Base-by-base conservation (phyloP, 2,113 vertebrate genomes). In the Phaethornis superciliosus region DNA sequence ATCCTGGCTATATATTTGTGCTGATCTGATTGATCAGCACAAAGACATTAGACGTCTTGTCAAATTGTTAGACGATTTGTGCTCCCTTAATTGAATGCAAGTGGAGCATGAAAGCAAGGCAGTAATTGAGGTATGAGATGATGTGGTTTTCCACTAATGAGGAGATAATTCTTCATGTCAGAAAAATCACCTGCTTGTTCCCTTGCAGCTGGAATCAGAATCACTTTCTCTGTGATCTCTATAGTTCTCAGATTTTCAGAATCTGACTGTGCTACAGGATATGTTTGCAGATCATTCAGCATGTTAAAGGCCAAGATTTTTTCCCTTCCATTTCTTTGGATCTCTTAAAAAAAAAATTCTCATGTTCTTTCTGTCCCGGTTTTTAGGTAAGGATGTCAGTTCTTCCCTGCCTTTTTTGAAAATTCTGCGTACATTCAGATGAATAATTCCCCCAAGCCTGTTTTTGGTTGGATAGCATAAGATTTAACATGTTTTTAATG, bases 161-260 rank as follows among this genome's bases (percentile, higher is more conserved):
- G 93, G 75, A 89, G 70, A 85, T 88, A 93, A 90, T 93, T 88
- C 79, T 91, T 85, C 79, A 56, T 94, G 89, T 81, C 91, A 91
- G 64, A 81, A 81, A 59, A 85, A 88, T 90, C 72, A 84, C 68
- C 68, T 81, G 88, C 92, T 89, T 76, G 56, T 78, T 86, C 79
- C 75, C 58, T 55, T 82, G 79, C 23, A 78, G 52, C 90, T 70
- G 83, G 64, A 88, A 89, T 94, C 78, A 56, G 60, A 70, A 81
- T 54, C n/a, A 24, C 33, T 3, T 87, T 81, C 33, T 33, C 54
- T 67, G 67, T 71, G 33, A 77, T 70, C 60, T 80, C 46, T 64
- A 51, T 15, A 46, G 71, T 42, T 32, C 68, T 88, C 63, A 60
- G 76, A 52, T 77, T 69, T 64, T 88, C 77, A 72, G 54, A 69